Evolutionary conservation across 2,797 vertebrate genomes (phyloP).

Genomic region (Microctenopoma lineatum): DNA sequence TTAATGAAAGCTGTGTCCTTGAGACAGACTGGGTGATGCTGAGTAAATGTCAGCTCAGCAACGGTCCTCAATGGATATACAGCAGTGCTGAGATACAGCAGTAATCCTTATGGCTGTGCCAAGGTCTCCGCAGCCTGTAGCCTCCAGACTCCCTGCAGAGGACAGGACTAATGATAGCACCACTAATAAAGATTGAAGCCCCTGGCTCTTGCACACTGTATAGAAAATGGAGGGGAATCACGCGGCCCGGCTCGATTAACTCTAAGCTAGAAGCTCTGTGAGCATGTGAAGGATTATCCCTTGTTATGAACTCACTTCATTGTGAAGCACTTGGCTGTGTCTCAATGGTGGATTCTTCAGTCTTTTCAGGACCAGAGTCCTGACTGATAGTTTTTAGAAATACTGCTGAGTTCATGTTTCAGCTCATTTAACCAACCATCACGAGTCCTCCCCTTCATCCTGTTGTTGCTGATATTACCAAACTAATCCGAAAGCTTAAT

Average conservation of each 20-base stretch:
- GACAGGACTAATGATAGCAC: slow-evolving; percentile 65
- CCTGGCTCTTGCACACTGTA: slow-evolving; percentile 48
- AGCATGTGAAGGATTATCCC: slow-evolving; percentile 70
- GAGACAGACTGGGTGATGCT: slow-evolving; percentile 59
- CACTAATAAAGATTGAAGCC: slow-evolving; percentile 74
- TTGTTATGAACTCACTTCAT: slow-evolving; percentile 66
- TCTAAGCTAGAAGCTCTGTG: slow-evolving; percentile 64
- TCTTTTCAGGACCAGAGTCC: slow-evolving; percentile 14
- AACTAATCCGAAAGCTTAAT: slow-evolving; percentile 57
- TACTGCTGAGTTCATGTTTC: slow-evolving; percentile 30
- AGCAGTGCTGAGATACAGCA: slow-evolving; percentile 37
- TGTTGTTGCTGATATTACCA: slow-evolving; percentile 41
- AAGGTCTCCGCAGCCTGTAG: slow-evolving; percentile 59
- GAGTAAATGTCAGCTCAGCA: slow-evolving; percentile 75
- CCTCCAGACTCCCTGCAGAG: slow-evolving; percentile 71
- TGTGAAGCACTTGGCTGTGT: slow-evolving; percentile 52
- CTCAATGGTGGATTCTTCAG: slow-evolving; percentile 31
- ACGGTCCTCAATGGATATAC: slow-evolving; percentile 18
- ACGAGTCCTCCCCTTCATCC: slow-evolving; percentile 49
- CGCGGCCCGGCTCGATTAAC: slow-evolving; percentile 62
- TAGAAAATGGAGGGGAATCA: slow-evolving; percentile 61
- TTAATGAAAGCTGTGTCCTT: slow-evolving; percentile 77
- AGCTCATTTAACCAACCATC: slow-evolving; percentile 35
- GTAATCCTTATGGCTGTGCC: slow-evolving; percentile 72
- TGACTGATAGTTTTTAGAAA: slow-evolving; percentile 14